A percentile compares a stretch with the other conserved stretches of the same genome.
Conservation (phyloP, 2,888 invertebrate genomes). For the Pandemis heparana region DNA sequence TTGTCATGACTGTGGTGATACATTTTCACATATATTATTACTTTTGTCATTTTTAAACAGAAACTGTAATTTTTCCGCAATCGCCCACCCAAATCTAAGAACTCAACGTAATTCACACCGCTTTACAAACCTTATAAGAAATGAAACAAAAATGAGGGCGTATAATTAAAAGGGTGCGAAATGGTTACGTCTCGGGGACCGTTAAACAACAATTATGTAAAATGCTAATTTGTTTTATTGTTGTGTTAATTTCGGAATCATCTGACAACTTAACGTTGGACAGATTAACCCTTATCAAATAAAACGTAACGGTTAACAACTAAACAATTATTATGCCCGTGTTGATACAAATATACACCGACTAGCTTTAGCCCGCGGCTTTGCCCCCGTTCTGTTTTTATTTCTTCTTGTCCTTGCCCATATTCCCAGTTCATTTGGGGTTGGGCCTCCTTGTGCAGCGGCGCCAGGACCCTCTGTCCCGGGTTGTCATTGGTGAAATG, state of each 20-base stretch:
- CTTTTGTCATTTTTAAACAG: no score
- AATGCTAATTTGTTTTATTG: slow-evolving; percentile 58
- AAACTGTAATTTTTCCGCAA: background rate
- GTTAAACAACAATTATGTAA: slow-evolving; percentile 51
- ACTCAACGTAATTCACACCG: background rate
- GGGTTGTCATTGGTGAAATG: no score
- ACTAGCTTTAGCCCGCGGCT: no score
- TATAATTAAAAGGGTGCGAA: slow-evolving; percentile 62
- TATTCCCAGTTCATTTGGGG: no score
- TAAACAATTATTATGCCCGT: slow-evolving; percentile 1
- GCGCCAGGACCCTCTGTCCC: no score
- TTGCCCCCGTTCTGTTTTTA: no score
- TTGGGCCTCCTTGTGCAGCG: no score
- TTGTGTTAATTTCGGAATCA: slow-evolving; percentile 53
- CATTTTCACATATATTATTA: no score
- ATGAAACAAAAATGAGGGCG: slow-evolving; percentile 53
- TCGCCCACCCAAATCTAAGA: background rate
- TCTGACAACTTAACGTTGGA: slow-evolving; percentile 17
- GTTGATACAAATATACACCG: background rate
- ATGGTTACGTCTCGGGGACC: slow-evolving; percentile 55
- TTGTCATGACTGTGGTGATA: no score
- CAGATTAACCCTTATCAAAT: slow-evolving; percentile 20
- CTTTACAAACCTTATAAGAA: background rate
- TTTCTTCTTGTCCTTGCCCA: no score
- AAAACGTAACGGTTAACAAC: background rate